Base-by-base conservation (phyloP, 53 echinoderm and acorn worm species). In the Echinometra lucunter region DNA sequence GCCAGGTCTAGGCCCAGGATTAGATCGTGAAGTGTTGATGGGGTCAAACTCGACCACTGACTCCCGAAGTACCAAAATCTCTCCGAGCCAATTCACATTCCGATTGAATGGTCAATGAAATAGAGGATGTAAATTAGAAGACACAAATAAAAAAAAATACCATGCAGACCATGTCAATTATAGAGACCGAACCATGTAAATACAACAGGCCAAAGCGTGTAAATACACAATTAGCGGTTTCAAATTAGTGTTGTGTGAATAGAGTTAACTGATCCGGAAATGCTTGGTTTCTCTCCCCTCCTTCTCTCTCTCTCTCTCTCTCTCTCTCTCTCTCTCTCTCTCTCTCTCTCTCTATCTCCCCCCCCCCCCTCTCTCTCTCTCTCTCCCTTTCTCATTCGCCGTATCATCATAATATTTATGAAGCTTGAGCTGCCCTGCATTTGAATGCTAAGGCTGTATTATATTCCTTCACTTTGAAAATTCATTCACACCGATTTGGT, bases 161-260 rank as follows among this genome's bases (percentile, higher is more conserved):
- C n/a, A n/a, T n/a, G n/a, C n/a, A n/a, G n/a, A n/a, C n/a, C n/a
- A n/a, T n/a, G n/a, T n/a, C n/a, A n/a, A n/a, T n/a, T n/a, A n/a
- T n/a, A n/a, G n/a, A 78, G 78, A 21, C 16, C 38, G 21, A 18
- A 42, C 38, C 78, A 78, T 78, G 78, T 69, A 69, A 40, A 78
- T 53, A 49, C n/a, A n/a, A n/a, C n/a, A 78, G 78, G 35, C 16
- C 38, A 40, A 18, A 42, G 19, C 78, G 42, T 78, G 78, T 69
- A 69, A 40, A 78, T 75, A 38, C 78, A 38, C 78, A 78, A 78
- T 78, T 78, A 78, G 78, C 42, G 78, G 78, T 78, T 78, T 78
- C 5, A 78, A 78, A 78, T 78, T 78, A 78, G 78, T 37, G 78
- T 40, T 42, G 42, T 42, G 10, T 78, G 42, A 78, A 78, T 78